A percentile compares a stretch with the other conserved stretches of the same genome.
These are phyloP conservation scores for Pluvialis apricaria DNA, from an alignment of 2,113 vertebrate species.

Conservation along the genomic window DNA sequence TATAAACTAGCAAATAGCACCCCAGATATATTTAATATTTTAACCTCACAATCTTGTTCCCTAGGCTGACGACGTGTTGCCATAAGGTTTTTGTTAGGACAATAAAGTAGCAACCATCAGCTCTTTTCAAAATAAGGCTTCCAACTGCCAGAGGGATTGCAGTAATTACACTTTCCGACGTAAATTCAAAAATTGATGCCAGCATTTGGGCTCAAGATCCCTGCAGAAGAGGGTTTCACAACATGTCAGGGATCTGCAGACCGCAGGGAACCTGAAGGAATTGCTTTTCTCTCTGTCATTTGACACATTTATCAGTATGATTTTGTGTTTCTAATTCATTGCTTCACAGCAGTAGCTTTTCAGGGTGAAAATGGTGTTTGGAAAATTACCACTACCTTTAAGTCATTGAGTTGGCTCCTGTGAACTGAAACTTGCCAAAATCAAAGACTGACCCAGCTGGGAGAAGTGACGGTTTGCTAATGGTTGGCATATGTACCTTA, in stretches of 20 bases:
- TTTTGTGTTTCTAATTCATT: background rate
- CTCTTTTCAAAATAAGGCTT: background rate
- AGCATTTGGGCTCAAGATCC: background rate
- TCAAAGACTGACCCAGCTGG: background rate
- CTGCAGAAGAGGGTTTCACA: background rate
- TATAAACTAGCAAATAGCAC: background rate
- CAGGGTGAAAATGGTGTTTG: background rate
- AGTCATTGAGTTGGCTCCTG: background rate
- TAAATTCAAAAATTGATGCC: background rate
- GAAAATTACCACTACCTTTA: background rate
- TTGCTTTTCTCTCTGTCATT: background rate
- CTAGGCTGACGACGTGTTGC: fast-evolving
- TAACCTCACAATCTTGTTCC: background rate
- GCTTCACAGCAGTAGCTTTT: background rate
- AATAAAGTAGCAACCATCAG: background rate
- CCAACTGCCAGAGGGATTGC: background rate
- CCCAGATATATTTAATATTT: too few relatives aligned
- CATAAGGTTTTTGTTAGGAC: background rate
- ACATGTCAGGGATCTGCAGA: background rate
- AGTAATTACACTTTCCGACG: background rate
- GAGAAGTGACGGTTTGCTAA: background rate
- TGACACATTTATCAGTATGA: fast-evolving
- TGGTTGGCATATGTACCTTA: background rate
- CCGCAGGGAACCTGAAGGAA: background rate
- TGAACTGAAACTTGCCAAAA: background rate